These are phyloP conservation scores for Cherax quadricarinatus DNA, from an alignment of 1,140 invertebrate genomes.

Conservation along the genomic window DNA sequence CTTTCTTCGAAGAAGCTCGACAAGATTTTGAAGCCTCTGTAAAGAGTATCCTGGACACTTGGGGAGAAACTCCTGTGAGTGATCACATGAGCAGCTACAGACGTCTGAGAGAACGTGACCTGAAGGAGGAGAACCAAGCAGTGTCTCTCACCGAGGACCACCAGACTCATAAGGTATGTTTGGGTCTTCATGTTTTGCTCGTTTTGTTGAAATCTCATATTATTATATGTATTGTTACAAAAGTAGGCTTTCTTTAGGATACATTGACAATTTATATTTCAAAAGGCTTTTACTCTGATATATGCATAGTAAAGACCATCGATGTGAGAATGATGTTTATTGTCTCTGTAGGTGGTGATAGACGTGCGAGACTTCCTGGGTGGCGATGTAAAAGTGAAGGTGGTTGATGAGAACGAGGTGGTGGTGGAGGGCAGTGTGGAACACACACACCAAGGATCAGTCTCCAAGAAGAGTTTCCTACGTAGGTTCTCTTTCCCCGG, in stretches of 20 bases:
- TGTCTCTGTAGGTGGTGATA: constrained; percentile 36
- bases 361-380: constrained; percentile 35
- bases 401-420: constrained; percentile 48
- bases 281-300: no score
- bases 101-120: constrained; percentile 36
- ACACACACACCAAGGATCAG: constrained; percentile 23
- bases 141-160: constrained; percentile 42
- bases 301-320: no score
- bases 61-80: not conserved
- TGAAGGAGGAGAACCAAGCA: constrained; percentile 64
- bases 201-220: no score
- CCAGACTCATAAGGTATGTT: constrained; percentile 50
- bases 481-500: constrained; percentile 33
- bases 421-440: constrained; percentile 53
- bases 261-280: no score
- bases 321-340: not conserved
- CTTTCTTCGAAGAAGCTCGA: constrained; percentile 33
- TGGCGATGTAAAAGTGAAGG: constrained; percentile 44
- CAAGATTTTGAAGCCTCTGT: constrained; percentile 46
- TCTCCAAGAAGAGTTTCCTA: constrained; percentile 43
- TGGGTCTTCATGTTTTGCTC: no score
- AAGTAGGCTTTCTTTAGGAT: no score
- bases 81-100: constrained; percentile 35
- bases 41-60: constrained; percentile 10
- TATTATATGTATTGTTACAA: no score